Percentiles rank a stretch among this genome's conserved stretches.
phyloP scores from a whole-genome alignment of 2,113 vertebrate species.

The human region DNA sequence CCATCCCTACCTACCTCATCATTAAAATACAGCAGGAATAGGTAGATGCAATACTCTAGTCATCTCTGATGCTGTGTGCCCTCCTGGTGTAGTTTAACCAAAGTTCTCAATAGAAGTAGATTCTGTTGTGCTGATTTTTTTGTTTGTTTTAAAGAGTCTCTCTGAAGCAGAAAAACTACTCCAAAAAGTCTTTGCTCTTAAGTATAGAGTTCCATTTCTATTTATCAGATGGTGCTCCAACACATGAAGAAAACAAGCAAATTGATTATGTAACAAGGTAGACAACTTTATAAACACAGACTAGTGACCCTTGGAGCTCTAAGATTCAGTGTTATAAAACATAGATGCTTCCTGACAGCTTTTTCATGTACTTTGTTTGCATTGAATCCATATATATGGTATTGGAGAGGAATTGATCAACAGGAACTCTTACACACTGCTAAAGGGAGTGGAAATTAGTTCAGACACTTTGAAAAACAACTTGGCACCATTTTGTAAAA shows the following conservation, averaged over 20 bases:
- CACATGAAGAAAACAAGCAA: background rate
- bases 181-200: conserved; percentile 21
- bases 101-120: background rate
- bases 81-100: background rate
- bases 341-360: background rate
- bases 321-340: background rate
- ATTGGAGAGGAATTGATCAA: background rate
- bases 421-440: background rate
- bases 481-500: background rate
- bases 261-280: background rate
- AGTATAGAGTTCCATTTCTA: conserved; percentile 24
- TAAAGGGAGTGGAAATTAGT: background rate
- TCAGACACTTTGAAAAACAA: background rate
- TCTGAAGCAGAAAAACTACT: conserved; percentile 59
- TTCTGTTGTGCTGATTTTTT: conserved; percentile 8
- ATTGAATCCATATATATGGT: background rate
- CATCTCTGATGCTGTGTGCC: background rate
- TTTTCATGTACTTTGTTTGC: background rate
- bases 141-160: conserved; percentile 34
- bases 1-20: background rate
- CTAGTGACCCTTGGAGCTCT: background rate
- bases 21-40: background rate
- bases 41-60: background rate
- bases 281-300: conserved; percentile 54
- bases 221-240: background rate